A percentile compares a stretch with the other conserved stretches of the same genome.
These are phyloP conservation scores for Poicephalus gulielmi DNA, from an alignment of 2,113 vertebrate genomes.

Conservation along the genomic window DNA sequence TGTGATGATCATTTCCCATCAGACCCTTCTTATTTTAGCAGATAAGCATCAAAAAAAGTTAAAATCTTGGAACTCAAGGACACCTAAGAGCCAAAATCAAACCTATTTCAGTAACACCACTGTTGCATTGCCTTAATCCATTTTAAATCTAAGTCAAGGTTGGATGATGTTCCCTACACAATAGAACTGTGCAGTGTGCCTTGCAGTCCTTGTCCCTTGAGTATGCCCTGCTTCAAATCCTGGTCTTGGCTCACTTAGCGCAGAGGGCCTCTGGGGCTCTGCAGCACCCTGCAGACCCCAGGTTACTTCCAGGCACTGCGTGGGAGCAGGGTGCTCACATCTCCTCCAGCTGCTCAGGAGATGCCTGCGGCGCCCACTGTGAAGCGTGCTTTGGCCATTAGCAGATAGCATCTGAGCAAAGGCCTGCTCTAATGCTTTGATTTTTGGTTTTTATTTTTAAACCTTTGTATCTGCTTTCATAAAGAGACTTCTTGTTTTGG, in stretches of 20 bases:
- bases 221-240: not conserved
- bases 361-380: accelerated
- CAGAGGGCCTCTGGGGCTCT: not conserved
- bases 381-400: not conserved
- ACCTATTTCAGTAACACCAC: not conserved
- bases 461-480: not conserved
- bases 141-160: not conserved
- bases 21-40: not conserved
- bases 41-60: not conserved
- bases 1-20: constrained; percentile 19
- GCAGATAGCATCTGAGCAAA: not conserved
- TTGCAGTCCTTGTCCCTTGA: not conserved
- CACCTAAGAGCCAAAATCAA: not conserved
- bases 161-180: not conserved
- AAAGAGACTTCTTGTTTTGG: not conserved
- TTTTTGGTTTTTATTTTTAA: not conserved
- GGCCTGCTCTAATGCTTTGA: not conserved
- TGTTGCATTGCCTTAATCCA: not conserved
- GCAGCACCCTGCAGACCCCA: not conserved
- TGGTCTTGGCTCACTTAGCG: not conserved
- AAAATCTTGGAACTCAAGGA: not conserved
- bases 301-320: accelerated
- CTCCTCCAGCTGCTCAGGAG: not conserved
- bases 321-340: not conserved
- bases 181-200: not conserved